Evolutionary conservation across 2,888 invertebrate genomes (phyloP).

Genomic region (Lissonota sp.): DNA sequence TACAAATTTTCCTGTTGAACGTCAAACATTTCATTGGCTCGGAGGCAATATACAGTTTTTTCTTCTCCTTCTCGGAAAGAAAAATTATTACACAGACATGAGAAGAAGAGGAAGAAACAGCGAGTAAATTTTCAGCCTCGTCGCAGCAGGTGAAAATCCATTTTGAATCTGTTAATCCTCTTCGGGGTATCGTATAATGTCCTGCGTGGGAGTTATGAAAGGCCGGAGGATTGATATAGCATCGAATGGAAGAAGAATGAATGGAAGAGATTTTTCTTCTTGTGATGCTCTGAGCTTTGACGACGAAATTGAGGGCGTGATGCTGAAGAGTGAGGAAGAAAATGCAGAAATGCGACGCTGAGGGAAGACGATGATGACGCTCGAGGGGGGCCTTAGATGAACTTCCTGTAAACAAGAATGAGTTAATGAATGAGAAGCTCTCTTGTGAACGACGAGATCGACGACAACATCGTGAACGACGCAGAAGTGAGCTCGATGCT

Average conservation of each 20-base stretch:
- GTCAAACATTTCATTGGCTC: neutral
- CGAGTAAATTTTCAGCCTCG: neutral
- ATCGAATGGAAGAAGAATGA: neutral
- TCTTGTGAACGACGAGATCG: conserved; percentile 46
- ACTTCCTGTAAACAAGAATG: conserved; percentile 78
- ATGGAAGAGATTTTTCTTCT: no score
- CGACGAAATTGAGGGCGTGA: conserved; percentile 19
- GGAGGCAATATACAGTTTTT: neutral
- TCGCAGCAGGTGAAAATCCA: neutral
- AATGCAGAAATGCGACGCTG: no score
- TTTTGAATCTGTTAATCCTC: neutral
- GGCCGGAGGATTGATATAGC: neutral
- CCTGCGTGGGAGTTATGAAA: neutral
- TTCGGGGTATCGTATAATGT: neutral
- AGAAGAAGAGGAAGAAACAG: conserved; percentile 13
- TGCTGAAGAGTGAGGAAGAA: no score
- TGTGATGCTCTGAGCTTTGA: neutral
- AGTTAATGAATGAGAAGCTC: conserved; percentile 73
- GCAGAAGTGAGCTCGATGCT: conserved; percentile 18
- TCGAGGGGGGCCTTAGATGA: conserved; percentile 65
- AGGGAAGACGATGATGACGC: conserved; percentile 60
- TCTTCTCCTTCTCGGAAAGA: neutral
- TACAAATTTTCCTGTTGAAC: neutral
- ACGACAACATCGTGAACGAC: conserved; percentile 33
- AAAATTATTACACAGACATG: neutral